Conservation (phyloP, 2,888 invertebrate genomes). For the Idaea straminata region DNA sequence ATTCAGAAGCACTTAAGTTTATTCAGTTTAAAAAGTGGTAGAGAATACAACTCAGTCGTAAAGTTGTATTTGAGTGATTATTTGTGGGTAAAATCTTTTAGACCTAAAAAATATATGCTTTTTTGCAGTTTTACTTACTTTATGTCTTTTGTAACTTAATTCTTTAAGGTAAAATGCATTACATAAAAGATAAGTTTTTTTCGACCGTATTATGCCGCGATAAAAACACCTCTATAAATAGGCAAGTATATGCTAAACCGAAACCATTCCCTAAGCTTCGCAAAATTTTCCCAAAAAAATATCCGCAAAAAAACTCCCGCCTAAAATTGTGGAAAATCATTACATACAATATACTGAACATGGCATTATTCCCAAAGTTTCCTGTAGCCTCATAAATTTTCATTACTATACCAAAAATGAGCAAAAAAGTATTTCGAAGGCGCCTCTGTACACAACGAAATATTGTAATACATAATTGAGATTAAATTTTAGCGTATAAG, state of each 20-base stretch:
- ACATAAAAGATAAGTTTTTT: neutral
- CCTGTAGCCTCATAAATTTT: constrained; percentile 50
- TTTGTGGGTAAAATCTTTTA: neutral
- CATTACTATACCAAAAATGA: constrained; percentile 46
- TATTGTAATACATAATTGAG: constrained; percentile 52
- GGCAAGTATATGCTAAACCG: neutral
- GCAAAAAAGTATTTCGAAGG: constrained; percentile 30
- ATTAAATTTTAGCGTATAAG: constrained; percentile 37
- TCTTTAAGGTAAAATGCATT: neutral
- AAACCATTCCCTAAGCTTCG: neutral
- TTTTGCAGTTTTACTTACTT: no score
- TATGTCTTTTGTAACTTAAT: no score
- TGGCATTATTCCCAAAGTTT: constrained; percentile 48
- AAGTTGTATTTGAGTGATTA: neutral
- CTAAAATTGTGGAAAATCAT: constrained; percentile 17
- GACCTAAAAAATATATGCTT: no score
- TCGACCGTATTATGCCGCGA: neutral
- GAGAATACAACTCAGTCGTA: neutral
- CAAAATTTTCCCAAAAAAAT: constrained; percentile 6
- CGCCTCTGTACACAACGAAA: constrained; percentile 26
- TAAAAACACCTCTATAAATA: neutral
- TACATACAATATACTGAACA: constrained; percentile 30
- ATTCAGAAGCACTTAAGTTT: constrained; percentile 1
- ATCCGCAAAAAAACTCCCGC: constrained; percentile 9
- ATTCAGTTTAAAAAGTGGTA: constrained; percentile 2